Percentiles rank a stretch among this genome's conserved stretches.
These are phyloP conservation scores for Megaptera novaeangliae DNA, from an alignment of 2,113 vertebrate genomes.

Conservation along the genomic window DNA sequence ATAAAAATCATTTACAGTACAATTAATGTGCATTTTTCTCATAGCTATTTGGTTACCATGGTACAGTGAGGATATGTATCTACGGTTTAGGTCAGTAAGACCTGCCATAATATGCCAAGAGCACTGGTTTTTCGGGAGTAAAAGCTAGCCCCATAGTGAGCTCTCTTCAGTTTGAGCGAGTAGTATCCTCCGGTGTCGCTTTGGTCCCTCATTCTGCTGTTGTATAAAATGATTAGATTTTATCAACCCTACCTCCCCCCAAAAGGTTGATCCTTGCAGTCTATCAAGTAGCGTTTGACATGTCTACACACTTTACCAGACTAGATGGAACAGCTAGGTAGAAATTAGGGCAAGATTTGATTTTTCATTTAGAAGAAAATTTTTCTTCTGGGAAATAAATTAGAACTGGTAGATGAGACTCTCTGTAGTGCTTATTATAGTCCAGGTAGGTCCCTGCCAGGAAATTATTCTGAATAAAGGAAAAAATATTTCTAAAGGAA, in stretches of 20 bases:
- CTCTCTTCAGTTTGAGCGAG: background rate
- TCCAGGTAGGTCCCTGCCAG: background rate
- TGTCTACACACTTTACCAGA: background rate
- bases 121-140: background rate
- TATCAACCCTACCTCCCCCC: background rate
- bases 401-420: constrained; percentile 17
- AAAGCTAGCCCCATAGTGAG: background rate
- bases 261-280: background rate
- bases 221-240: background rate
- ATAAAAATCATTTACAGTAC: background rate
- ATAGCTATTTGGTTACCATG: background rate
- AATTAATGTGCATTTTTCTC: constrained; percentile 2
- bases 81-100: background rate
- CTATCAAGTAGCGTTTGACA: background rate
- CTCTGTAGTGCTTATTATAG: background rate
- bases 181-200: background rate
- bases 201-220: background rate
- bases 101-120: background rate
- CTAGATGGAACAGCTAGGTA: background rate
- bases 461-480: constrained; percentile 27
- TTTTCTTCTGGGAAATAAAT: constrained; percentile 8
- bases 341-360: constrained; percentile 27
- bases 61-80: background rate
- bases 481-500: constrained; percentile 42
- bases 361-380: constrained; percentile 14